A percentile compares a stretch with the other conserved stretches of the same genome.
phyloP scores from a whole-genome alignment of 2,888 invertebrate species.

The Isotomurus palustris region DNA sequence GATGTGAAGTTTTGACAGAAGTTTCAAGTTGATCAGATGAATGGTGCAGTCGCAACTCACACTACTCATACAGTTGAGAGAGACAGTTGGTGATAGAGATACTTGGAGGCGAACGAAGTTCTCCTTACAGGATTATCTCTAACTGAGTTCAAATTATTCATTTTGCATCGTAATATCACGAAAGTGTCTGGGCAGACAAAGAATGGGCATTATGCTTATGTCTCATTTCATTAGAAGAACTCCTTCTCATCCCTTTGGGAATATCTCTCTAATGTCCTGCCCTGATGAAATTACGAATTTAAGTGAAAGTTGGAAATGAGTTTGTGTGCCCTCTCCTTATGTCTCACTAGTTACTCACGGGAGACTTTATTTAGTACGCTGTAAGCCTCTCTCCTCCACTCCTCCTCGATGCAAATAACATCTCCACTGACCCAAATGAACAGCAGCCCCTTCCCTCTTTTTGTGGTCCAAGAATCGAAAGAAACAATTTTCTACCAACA shows the following conservation, averaged over 20 bases:
- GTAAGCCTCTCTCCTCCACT: neutral
- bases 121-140: too few species aligned
- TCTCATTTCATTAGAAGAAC: conserved; percentile 7
- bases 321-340: neutral
- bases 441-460: neutral
- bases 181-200: neutral
- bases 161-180: neutral
- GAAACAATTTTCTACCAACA: neutral
- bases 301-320: neutral
- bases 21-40: too few species aligned
- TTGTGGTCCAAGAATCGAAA: neutral
- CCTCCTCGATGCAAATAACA: neutral
- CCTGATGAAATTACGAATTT: conserved; percentile 1
- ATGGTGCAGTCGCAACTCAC: too few species aligned
- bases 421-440: neutral
- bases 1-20: too few species aligned
- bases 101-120: too few species aligned
- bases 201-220: conserved; percentile 2
- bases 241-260: conserved; percentile 5
- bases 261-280: neutral
- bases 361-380: too few species aligned
- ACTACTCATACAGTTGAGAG: too few species aligned
- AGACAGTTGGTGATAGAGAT: too few species aligned
- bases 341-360: too few species aligned
- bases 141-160: neutral